A percentile compares a stretch with the other conserved stretches of the same genome.
phyloP scores from a whole-genome alignment of 2,797 vertebrate genomes.

The Poeciliopsis turneri region DNA sequence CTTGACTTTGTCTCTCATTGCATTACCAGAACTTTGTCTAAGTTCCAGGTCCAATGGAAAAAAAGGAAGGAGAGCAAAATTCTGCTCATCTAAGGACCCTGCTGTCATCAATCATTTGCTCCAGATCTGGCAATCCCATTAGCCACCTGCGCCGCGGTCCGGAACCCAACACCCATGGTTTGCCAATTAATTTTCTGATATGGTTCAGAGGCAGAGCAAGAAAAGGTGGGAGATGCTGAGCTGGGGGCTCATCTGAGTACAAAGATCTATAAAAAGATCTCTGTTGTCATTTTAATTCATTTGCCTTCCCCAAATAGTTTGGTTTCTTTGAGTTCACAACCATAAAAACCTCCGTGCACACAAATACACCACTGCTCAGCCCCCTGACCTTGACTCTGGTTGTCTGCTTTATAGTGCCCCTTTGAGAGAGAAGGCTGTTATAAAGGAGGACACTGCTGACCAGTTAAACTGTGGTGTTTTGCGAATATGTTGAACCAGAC shows the following conservation, averaged over 20 bases:
- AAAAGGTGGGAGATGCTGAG: conserved; percentile 38
- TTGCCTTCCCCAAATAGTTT: neutral
- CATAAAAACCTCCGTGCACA: neutral
- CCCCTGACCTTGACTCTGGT: conserved; percentile 67
- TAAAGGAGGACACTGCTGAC: conserved; percentile 13
- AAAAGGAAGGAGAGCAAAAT: conserved; percentile 24
- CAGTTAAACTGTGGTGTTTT: conserved; percentile 71
- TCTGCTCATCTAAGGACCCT: conserved; percentile 65
- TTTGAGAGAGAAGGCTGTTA: conserved; percentile 39
- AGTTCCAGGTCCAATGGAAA: conserved; percentile 49
- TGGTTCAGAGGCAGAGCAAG: conserved; percentile 69
- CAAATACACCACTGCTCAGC: conserved; percentile 24
- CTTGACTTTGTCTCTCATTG: conserved; percentile 62
- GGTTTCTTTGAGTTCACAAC: neutral
- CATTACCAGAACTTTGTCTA: conserved; percentile 62
- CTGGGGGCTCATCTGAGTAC: conserved; percentile 39
- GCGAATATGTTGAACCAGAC: conserved; percentile 10
- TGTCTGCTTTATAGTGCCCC: conserved; percentile 66
- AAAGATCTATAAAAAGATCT: conserved; percentile 27
- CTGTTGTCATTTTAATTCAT: conserved; percentile 1
- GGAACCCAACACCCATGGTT: conserved; percentile 65
- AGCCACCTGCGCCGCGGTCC: conserved; percentile 75
- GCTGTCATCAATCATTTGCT: conserved; percentile 80
- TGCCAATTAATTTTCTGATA: conserved; percentile 77
- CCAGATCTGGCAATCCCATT: conserved; percentile 82